A percentile compares a stretch with the other conserved stretches of the same genome.
These are phyloP conservation scores for Drosophila multiciliata DNA, from an alignment of 2,888 invertebrate genomes.

Conservation along the genomic window DNA sequence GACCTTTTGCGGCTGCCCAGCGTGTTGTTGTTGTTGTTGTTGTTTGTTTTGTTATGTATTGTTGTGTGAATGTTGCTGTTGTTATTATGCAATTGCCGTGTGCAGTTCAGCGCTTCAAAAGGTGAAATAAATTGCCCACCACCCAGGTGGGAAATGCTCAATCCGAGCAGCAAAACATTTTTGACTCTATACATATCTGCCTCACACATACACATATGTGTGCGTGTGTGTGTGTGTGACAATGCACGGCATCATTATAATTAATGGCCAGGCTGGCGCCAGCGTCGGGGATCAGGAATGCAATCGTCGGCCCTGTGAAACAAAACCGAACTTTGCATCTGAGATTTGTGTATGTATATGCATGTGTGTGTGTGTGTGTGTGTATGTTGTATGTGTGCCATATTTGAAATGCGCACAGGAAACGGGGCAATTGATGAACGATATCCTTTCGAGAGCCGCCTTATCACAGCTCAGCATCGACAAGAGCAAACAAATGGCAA, in stretches of 20 bases:
- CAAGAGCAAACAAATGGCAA: conserved; percentile 30
- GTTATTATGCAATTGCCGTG: conserved; percentile 57
- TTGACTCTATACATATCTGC: conserved; percentile 19
- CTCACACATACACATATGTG: background rate
- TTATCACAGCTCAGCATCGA: conserved; percentile 59
- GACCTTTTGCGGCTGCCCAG: conserved; percentile 67
- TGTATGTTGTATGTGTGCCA: conserved; percentile 33
- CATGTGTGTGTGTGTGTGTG: conserved; percentile 1
- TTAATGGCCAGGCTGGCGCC: conserved; percentile 78
- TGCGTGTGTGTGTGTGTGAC: conserved; percentile 49
- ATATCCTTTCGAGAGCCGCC: conserved; percentile 62
- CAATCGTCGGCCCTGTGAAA: conserved; percentile 41
- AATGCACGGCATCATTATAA: conserved; percentile 67
- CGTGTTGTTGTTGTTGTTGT: conserved; percentile 30
- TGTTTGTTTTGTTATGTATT: conserved; percentile 3
- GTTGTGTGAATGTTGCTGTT: conserved; percentile 8
- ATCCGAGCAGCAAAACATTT: conserved; percentile 48
- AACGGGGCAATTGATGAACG: conserved; percentile 59
- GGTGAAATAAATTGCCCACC: conserved; percentile 63
- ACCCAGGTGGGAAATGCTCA: conserved; percentile 66
- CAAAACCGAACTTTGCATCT: conserved; percentile 58
- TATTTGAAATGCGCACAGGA: conserved; percentile 57
- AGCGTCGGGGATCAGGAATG: conserved; percentile 40
- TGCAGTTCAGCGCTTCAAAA: conserved; percentile 42
- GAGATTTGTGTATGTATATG: conserved; percentile 10